Conservation (phyloP, 1,140 invertebrate genomes). For the Dinoponera quadriceps region DNA sequence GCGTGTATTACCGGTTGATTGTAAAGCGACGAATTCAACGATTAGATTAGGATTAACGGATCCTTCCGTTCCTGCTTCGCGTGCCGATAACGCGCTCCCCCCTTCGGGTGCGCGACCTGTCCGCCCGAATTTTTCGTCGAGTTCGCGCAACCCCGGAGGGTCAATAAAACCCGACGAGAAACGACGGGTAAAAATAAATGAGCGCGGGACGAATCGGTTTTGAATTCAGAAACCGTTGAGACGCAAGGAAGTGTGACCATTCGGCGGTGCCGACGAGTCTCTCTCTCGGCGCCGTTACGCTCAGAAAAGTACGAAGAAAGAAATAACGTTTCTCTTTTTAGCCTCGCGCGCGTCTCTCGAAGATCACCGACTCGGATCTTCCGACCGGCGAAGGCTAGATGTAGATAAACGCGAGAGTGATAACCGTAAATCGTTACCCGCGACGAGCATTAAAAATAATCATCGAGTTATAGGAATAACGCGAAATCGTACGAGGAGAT, state of each 20-base stretch:
- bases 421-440: not conserved
- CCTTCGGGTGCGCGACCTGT: not conserved
- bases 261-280: slow-evolving; percentile 1
- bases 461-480: no score
- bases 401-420: not conserved
- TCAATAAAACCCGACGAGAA: not conserved
- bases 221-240: slow-evolving; percentile 29
- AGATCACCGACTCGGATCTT: not conserved
- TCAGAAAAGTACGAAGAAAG: slow-evolving; percentile 37
- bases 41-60: not conserved
- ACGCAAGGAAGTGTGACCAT: slow-evolving; percentile 8
- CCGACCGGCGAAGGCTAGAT: not conserved
- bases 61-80: not conserved
- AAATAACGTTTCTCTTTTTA: slow-evolving; percentile 13
- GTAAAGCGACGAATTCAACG: slow-evolving; percentile 9
- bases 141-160: not conserved
- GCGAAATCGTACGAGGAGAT: no score
- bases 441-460: no score
- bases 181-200: not conserved
- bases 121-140: not conserved
- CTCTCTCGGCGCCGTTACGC: not conserved
- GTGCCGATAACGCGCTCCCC: not conserved
- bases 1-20: not conserved
- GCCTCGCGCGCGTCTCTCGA: not conserved
- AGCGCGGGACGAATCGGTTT: slow-evolving; percentile 17